phyloP scores from a whole-genome alignment of 2,113 vertebrate species.

The Nerophis lumbriciformis region DNA sequence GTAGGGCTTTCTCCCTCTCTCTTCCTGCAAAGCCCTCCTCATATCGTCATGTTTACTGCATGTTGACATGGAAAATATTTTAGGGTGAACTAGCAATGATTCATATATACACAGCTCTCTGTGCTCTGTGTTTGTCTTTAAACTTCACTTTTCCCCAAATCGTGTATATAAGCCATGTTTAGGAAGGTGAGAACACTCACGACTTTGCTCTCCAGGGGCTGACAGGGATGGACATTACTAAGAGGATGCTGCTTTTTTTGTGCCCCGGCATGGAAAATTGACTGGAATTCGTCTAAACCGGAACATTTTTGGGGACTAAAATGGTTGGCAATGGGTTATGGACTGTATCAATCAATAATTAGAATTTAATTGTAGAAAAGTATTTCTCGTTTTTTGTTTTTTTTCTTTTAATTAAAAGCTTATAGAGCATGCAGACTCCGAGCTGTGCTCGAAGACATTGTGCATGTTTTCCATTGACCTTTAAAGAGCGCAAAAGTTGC shows the following conservation, averaged over 20 bases:
- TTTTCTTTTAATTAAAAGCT: not conserved
- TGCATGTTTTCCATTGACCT: slow-evolving; percentile 37
- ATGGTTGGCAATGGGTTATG: not conserved
- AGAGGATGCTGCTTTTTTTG: slow-evolving; percentile 13
- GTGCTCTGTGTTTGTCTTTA: slow-evolving; percentile 69
- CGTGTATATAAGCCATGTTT: slow-evolving; percentile 71
- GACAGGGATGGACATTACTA: slow-evolving; percentile 15
- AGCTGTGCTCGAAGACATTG: not conserved
- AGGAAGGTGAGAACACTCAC: slow-evolving; percentile 37
- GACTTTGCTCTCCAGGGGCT: slow-evolving; percentile 30
- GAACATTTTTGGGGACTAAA: slow-evolving; percentile 3
- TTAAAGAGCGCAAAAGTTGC: slow-evolving; percentile 24
- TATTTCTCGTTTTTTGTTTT: not conserved
- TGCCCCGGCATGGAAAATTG: slow-evolving; percentile 1
- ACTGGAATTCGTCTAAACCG: slow-evolving; percentile 10
- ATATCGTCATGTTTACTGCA: slow-evolving; percentile 58
- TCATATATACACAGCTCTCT: slow-evolving; percentile 66
- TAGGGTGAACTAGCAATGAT: slow-evolving; percentile 71
- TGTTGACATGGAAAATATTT: slow-evolving; percentile 77
- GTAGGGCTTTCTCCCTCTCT: slow-evolving; percentile 46
- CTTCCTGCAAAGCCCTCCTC: slow-evolving; percentile 46
- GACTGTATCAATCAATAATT: not conserved
- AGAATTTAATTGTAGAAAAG: not conserved
- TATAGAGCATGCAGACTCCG: not conserved
- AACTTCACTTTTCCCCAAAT: slow-evolving; percentile 69